A percentile compares a stretch with the other conserved stretches of the same genome.
Conservation (phyloP, 2,113 vertebrate genomes). For the Campylomormyrus tamandua region DNA sequence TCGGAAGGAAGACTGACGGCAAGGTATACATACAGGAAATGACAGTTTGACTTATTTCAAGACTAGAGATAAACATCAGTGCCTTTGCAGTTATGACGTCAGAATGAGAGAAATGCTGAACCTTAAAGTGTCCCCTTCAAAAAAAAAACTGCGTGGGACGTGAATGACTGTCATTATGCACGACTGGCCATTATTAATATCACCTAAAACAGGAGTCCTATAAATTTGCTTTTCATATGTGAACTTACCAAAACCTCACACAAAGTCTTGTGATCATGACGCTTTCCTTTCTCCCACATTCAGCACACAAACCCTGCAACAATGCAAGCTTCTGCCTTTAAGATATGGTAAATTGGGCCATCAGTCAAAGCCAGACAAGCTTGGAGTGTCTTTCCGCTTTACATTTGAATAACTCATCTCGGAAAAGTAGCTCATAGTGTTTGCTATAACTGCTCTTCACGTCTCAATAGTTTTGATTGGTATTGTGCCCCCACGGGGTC, state of each 20-base stretch:
- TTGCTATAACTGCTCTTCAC: not conserved
- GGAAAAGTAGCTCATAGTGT: not conserved
- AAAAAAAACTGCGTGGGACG: not conserved
- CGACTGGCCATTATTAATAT: not conserved
- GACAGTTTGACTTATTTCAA: constrained; percentile 9
- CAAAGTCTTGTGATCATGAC: not conserved
- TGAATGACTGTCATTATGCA: not conserved
- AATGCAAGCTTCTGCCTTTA: not conserved
- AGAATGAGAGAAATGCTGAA: not conserved
- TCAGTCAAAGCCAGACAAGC: not conserved
- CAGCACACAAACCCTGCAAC: not conserved
- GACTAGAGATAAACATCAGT: constrained; percentile 12
- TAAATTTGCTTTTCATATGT: not conserved
- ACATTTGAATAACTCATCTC: not conserved
- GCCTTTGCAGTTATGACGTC: not conserved
- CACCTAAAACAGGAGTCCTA: not conserved
- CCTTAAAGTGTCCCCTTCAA: not conserved
- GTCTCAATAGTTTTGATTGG: not conserved
- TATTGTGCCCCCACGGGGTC: not conserved
- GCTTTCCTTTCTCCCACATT: not conserved
- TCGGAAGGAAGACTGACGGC: not conserved
- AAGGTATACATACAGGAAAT: constrained; percentile 3
- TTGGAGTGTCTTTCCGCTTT: not conserved
- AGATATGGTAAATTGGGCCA: not conserved
- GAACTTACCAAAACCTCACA: not conserved